These are phyloP conservation scores for Apamea epomidion DNA, from an alignment of 2,888 invertebrate species.

Conservation along the genomic window DNA sequence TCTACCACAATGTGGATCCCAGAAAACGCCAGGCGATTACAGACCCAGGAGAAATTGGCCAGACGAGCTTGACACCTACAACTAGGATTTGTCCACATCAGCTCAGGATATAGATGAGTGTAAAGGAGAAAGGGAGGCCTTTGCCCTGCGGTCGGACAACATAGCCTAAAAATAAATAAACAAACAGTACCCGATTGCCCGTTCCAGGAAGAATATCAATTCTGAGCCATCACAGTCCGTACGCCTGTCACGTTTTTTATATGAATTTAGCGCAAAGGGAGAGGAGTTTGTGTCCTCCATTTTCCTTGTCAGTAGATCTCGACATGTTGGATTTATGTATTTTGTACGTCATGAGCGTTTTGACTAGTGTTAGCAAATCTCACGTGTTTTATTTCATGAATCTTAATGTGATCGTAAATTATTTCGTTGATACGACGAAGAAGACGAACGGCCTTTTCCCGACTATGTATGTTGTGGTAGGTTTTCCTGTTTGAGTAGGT, in stretches of 20 bases:
- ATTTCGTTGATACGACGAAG: neutral
- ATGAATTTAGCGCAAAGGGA: constrained; percentile 80
- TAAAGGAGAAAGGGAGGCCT: neutral
- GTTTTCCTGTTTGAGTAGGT: too few relatives aligned
- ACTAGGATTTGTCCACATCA: neutral
- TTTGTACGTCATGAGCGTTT: constrained; percentile 69
- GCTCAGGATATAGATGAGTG: neutral
- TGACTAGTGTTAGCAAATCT: constrained; percentile 38
- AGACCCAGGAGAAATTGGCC: neutral
- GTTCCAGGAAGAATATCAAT: constrained; percentile 41
- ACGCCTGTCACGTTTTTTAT: constrained; percentile 81
- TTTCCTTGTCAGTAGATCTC: constrained; percentile 77
- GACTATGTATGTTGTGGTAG: neutral
- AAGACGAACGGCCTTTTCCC: neutral
- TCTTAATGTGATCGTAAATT: neutral
- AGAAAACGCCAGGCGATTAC: neutral
- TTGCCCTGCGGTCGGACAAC: neutral
- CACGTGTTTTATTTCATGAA: constrained; percentile 2
- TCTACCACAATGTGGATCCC: neutral
- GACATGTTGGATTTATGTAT: constrained; percentile 77
- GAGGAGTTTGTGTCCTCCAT: constrained; percentile 72
- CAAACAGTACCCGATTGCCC: constrained; percentile 10
- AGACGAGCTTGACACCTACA: neutral
- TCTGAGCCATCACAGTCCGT: constrained; percentile 64
- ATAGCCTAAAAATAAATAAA: neutral